Conservation (phyloP, 2,888 invertebrate genomes). For the Gerris lacustris region DNA sequence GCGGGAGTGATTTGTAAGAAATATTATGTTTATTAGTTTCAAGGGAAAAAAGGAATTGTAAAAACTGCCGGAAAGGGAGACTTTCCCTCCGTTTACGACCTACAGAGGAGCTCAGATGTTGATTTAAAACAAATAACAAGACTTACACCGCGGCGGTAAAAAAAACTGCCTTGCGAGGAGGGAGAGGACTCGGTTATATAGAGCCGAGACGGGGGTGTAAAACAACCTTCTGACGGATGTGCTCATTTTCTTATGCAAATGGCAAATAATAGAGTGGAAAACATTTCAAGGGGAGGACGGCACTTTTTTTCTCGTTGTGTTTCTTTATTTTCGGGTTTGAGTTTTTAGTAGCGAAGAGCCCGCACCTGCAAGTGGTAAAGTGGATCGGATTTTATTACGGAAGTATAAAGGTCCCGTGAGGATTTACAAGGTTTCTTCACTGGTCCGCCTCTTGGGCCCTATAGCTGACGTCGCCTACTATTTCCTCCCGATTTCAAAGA, state of each 20-base stretch:
- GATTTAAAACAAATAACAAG: conserved; percentile 10
- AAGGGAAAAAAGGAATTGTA: neutral
- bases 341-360: neutral
- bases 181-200: neutral
- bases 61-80: neutral
- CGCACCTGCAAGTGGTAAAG: neutral
- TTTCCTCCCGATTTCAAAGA: neutral
- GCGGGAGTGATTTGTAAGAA: neutral
- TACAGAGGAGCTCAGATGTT: neutral
- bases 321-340: neutral
- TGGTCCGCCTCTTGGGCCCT: too few relatives aligned
- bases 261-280: conserved; percentile 8
- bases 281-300: neutral
- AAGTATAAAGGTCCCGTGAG: neutral
- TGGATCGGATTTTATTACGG: neutral
- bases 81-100: neutral
- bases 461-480: neutral
- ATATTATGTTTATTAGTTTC: conserved; percentile 1
- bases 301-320: neutral
- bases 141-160: neutral
- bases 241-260: conserved; percentile 10
- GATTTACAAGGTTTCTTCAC: neutral
- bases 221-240: conserved; percentile 8
- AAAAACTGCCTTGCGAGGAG: neutral
- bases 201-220: neutral